Conservation (phyloP, 2,797 vertebrate genomes). For the Trematomus bernacchii region DNA sequence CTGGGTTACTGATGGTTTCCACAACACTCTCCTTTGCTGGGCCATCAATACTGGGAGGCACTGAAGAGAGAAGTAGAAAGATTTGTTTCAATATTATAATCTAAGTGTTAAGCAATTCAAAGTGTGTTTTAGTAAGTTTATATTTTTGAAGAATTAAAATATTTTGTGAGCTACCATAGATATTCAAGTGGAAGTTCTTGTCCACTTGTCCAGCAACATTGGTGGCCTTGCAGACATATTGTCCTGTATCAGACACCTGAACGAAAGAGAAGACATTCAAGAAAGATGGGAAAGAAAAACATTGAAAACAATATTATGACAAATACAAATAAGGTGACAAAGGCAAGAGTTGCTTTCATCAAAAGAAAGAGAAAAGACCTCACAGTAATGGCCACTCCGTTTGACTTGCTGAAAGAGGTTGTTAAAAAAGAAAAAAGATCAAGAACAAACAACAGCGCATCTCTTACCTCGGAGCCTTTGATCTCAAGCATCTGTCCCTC, state of each 20-base stretch:
- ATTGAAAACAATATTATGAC: background rate
- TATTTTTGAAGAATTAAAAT: background rate
- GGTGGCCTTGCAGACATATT: constrained; percentile 95
- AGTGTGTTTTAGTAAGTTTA: background rate
- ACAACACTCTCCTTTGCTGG: constrained; percentile 85
- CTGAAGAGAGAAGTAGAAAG: constrained; percentile 67
- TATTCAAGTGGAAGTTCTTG: constrained; percentile 96
- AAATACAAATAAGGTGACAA: background rate
- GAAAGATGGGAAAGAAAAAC: background rate
- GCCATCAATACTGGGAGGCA: constrained; percentile 93
- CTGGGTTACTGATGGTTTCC: constrained; percentile 91
- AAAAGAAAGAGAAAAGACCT: background rate
- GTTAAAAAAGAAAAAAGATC: background rate
- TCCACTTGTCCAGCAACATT: constrained; percentile 95
- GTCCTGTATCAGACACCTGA: constrained; percentile 96
- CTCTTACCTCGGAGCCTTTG: constrained; percentile 89
- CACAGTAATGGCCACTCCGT: background rate
- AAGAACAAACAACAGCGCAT: background rate
- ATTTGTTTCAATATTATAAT: background rate
- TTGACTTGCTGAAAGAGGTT: constrained; percentile 10
- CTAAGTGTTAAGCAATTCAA: background rate
- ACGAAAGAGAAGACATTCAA: constrained; percentile 19
- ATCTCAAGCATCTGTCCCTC: constrained; percentile 89
- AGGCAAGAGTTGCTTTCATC: background rate
- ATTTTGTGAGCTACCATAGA: constrained; percentile 88